phyloP scores from a whole-genome alignment of 2,113 vertebrate species.

The Ciconia maguari region DNA sequence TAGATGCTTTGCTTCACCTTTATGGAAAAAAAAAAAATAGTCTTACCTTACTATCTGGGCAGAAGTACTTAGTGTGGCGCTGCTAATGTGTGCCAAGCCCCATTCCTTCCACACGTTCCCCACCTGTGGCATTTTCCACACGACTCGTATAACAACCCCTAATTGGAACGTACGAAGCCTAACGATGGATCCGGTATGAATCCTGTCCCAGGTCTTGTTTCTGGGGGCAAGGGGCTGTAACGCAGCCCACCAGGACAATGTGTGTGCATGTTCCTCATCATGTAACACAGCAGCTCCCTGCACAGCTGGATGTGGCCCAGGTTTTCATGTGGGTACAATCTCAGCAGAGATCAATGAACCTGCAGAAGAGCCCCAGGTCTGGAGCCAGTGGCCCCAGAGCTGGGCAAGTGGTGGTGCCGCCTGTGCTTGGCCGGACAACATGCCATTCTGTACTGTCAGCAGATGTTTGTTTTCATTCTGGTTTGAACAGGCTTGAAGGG shows the following conservation, averaged over 20 bases:
- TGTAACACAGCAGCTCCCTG: background rate
- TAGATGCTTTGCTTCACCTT: background rate
- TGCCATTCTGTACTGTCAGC: background rate
- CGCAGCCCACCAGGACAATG: background rate
- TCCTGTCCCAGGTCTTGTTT: background rate
- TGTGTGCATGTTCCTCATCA: accelerated
- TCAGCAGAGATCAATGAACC: background rate
- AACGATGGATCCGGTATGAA: background rate
- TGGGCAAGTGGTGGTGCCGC: background rate
- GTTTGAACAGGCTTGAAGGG: constrained; percentile 13
- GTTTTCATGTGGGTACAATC: background rate
- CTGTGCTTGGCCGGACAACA: background rate
- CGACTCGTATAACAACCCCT: background rate
- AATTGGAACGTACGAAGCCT: accelerated
- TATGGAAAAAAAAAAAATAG: background rate
- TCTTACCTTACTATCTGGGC: background rate
- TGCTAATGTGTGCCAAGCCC: background rate
- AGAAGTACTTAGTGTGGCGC: background rate
- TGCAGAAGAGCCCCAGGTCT: background rate
- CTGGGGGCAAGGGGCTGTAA: background rate
- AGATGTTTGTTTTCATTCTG: constrained; percentile 45
- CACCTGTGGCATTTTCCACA: background rate
- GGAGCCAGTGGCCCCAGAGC: background rate
- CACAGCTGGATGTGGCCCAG: background rate
- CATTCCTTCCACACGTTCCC: background rate